Evolutionary conservation across 1,140 invertebrate species (phyloP).

Genomic region (Cotesia vestalis): DNA sequence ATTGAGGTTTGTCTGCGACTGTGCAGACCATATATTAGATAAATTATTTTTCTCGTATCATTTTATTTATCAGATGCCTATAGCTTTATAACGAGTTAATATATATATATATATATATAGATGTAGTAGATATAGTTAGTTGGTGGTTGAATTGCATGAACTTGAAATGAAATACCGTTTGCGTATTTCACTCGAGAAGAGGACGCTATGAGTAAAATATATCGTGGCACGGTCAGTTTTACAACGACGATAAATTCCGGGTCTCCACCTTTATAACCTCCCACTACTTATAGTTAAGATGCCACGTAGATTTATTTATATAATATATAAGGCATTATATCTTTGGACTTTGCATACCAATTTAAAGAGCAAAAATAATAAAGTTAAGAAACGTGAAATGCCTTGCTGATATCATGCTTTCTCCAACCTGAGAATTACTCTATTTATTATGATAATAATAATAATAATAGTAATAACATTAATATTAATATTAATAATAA

Average conservation of each 20-base stretch:
- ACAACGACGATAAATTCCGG: conserved; percentile 42
- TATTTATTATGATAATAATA: background rate
- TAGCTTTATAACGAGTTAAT: no score
- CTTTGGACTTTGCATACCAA: background rate
- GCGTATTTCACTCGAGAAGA: conserved; percentile 38
- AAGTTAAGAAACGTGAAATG: background rate
- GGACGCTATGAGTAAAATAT: conserved; percentile 41
- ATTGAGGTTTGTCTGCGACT: conserved; percentile 1
- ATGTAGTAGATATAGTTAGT: no score
- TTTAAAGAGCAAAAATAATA: background rate
- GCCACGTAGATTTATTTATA: conserved; percentile 11
- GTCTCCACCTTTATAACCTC: conserved; percentile 28
- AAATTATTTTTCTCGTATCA: no score
- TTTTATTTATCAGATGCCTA: conserved; percentile 7
- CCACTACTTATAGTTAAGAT: conserved; percentile 13
- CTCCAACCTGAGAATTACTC: background rate
- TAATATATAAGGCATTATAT: background rate
- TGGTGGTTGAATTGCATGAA: background rate
- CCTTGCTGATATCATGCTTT: background rate
- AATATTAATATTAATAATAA: background rate
- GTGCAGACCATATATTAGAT: no score
- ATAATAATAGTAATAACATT: background rate
- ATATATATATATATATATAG: no score
- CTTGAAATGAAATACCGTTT: conserved; percentile 27
- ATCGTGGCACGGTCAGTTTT: conserved; percentile 39